phyloP scores from a whole-genome alignment of 2,113 vertebrate species.

The Brachirus orientalis region DNA sequence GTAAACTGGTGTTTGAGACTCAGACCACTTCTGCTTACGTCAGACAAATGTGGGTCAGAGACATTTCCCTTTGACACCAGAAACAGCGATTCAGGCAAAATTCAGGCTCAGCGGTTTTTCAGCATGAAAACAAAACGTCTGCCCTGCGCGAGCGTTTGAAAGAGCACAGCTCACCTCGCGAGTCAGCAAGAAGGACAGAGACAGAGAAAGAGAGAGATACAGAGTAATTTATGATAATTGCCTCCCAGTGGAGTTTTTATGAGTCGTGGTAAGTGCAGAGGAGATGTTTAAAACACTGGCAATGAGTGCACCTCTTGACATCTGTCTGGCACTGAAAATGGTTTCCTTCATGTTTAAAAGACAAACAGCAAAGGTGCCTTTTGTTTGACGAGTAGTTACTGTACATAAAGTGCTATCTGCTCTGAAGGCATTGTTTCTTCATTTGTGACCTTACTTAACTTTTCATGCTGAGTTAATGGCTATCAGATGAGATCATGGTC shows the following conservation, averaged over 20 bases:
- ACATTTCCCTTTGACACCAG: constrained; percentile 43
- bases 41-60: constrained; percentile 38
- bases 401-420: background rate
- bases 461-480: constrained; percentile 43
- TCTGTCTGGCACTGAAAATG: constrained; percentile 36
- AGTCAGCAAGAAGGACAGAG: constrained; percentile 39
- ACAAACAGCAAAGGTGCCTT: constrained; percentile 29
- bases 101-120: constrained; percentile 52
- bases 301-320: constrained; percentile 49
- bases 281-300: constrained; percentile 46
- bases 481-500: constrained; percentile 59
- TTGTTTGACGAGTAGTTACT: constrained; percentile 13
- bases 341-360: constrained; percentile 33
- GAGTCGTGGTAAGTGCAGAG: constrained; percentile 29
- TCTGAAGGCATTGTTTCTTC: constrained; percentile 39
- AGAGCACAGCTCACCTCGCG: constrained; percentile 3
- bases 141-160: constrained; percentile 17
- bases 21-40: constrained; percentile 54
- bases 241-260: constrained; percentile 43
- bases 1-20: constrained; percentile 55
- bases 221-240: constrained; percentile 58
- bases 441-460: constrained; percentile 47
- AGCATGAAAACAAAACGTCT: constrained; percentile 35
- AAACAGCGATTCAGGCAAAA: constrained; percentile 16
- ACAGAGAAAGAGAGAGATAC: constrained; percentile 15